phyloP scores from a whole-genome alignment of 1,140 invertebrate species.

The Homarus americanus region DNA sequence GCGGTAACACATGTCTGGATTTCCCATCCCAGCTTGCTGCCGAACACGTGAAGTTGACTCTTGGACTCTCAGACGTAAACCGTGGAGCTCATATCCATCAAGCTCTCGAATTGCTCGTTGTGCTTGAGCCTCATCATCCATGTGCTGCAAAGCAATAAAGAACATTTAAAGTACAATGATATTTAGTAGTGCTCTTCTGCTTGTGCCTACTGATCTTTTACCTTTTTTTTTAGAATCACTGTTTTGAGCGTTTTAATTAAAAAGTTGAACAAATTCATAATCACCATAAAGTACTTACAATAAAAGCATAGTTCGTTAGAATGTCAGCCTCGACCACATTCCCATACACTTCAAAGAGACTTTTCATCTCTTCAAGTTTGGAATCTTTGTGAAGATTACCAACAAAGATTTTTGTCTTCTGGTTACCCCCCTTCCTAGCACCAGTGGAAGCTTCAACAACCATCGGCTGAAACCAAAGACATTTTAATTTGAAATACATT shows the following conservation, averaged over 20 bases:
- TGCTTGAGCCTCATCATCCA: slow-evolving; percentile 70
- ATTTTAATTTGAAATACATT: background rate
- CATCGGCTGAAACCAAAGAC: slow-evolving; percentile 38
- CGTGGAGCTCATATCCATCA: slow-evolving; percentile 73
- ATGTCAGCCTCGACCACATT: slow-evolving; percentile 88
- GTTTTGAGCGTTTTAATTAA: background rate
- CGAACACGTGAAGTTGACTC: slow-evolving; percentile 73
- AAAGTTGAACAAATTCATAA: background rate
- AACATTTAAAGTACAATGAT: too few relatives aligned
- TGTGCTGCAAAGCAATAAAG: slow-evolving; percentile 57
- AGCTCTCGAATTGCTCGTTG: slow-evolving; percentile 70
- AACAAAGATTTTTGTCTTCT: slow-evolving; percentile 87
- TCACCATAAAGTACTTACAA: slow-evolving; percentile 28
- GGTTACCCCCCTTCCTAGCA: slow-evolving; percentile 60
- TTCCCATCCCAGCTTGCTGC: slow-evolving; percentile 74
- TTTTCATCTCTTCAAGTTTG: slow-evolving; percentile 90
- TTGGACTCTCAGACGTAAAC: slow-evolving; percentile 71
- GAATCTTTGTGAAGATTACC: slow-evolving; percentile 93
- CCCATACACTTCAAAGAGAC: slow-evolving; percentile 91
- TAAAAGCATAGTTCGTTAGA: slow-evolving; percentile 42
- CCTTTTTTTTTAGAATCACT: too few relatives aligned
- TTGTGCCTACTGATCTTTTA: too few relatives aligned
- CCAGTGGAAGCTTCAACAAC: slow-evolving; percentile 65
- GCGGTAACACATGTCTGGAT: slow-evolving; percentile 74
- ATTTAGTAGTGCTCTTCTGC: too few relatives aligned